phyloP scores from a whole-genome alignment of 2,888 invertebrate species.

The Diachrysia chrysitis region DNA sequence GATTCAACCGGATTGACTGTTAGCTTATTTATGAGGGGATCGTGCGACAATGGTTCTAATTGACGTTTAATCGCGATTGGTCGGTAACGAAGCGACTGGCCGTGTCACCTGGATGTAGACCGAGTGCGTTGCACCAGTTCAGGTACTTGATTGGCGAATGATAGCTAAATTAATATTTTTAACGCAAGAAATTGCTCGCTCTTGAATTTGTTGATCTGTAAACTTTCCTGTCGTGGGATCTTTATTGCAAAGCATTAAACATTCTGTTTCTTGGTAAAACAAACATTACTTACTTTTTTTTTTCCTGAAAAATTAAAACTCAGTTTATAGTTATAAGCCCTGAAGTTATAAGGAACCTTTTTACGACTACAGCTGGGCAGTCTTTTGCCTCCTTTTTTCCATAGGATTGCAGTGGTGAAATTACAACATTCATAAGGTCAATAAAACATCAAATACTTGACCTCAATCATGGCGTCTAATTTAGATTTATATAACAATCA shows the following conservation, averaged over 20 bases:
- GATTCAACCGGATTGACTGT: conserved; percentile 70
- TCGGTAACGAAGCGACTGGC: conserved; percentile 75
- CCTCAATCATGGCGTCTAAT: conserved; percentile 13
- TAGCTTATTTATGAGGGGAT: conserved; percentile 77
- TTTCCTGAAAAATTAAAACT: too few relatives aligned
- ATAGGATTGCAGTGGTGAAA: background rate
- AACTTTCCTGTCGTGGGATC: too few relatives aligned
- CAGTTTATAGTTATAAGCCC: too few relatives aligned
- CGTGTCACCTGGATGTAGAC: conserved; percentile 59
- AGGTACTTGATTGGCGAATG: conserved; percentile 31
- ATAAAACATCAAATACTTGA: conserved; percentile 10
- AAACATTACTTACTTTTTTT: too few relatives aligned
- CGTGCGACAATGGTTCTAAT: conserved; percentile 84
- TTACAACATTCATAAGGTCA: background rate
- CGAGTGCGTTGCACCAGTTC: conserved; percentile 42
- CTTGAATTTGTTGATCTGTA: conserved; percentile 8
- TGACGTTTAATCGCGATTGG: conserved; percentile 83
- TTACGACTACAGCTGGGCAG: background rate
- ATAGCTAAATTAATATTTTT: conserved; percentile 27
- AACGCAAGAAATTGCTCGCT: background rate
- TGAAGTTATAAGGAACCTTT: too few relatives aligned
- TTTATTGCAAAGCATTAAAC: too few relatives aligned
- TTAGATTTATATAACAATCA: conserved; percentile 16
- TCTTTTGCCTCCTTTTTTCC: background rate
- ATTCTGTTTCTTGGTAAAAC: too few relatives aligned